Base-by-base conservation (phyloP, 2,888 invertebrate species). In the Neoascia interrupta region DNA sequence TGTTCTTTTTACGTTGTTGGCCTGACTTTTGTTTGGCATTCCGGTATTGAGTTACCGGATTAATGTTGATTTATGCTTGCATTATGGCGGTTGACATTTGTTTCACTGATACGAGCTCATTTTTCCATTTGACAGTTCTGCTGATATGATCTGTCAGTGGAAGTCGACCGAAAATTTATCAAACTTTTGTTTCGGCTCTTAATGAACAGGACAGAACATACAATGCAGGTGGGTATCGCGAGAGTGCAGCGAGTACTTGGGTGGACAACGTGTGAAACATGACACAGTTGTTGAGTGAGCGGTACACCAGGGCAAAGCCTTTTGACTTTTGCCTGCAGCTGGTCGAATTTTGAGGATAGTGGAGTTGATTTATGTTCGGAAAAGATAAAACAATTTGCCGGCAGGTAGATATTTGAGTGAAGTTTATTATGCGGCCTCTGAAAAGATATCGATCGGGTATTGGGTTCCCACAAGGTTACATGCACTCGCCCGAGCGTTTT, bases 101-200 rank as follows among this genome's bases (percentile, higher is more conserved):
- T 39, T 66, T 58, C 72, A 53, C 64, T 66, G 72, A 76, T 76
- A 76, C 31, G 61, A 43, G 70, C 45, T 45, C 26, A 56, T 41
- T 66, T 56, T 60, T 60, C 36, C 31, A 31, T 26, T 16, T 23
- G 76, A 76, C 76, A 76, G 64, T 53, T 76, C 60, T 60, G 64
- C 64, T 72, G 76, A 76, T 76, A 76, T 56, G 45, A 76, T 76
- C 72, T 76, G 76, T 76, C 76, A 64, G 31, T 53, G 43, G 76
- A 64, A 64, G 45, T 60, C 63, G 45, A 64, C 19, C 37, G 39
- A 60, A 72, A 72, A 28, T 75, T 63, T 75, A 58, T 63, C 26
- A 34, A 26, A 5, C 8, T 31, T 31, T 31, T 31, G 31, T 3
- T 31, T 31, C n/a, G 4, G 26, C 26, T 8, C n/a, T n/a, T n/a